Conservation (phyloP, 2,888 invertebrate species). For the Phyllotreta striolata region DNA sequence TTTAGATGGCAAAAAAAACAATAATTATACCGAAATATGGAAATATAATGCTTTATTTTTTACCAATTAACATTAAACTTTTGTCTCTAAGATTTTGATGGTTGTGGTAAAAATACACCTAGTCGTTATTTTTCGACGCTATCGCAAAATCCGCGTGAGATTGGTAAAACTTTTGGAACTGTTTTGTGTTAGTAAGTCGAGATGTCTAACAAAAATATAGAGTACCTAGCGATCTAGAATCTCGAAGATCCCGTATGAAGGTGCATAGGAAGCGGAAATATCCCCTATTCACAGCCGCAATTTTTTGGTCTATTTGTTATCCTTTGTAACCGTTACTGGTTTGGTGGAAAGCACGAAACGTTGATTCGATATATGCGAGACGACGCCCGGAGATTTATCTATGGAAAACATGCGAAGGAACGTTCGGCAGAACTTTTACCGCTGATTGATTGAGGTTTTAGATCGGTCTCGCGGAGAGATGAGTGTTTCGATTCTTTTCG, state of each 20-base stretch:
- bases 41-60: too few species aligned
- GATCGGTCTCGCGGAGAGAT: conserved; percentile 26
- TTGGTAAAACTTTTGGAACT: too few species aligned
- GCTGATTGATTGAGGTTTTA: conserved; percentile 34
- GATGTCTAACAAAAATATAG: too few species aligned
- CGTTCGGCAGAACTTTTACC: conserved; percentile 28
- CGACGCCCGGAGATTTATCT: conserved; percentile 32
- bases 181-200: too few species aligned
- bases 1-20: not conserved
- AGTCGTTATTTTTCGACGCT: too few species aligned
- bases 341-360: conserved; percentile 30
- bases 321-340: conserved; percentile 29
- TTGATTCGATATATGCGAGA: conserved; percentile 34
- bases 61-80: too few species aligned
- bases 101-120: too few species aligned
- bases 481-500: conserved; percentile 24
- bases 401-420: conserved; percentile 29
- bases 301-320: conserved; percentile 34
- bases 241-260: conserved; percentile 3
- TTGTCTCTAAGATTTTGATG: too few species aligned
- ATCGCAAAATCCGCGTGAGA: too few species aligned
- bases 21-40: too few species aligned
- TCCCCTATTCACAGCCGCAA: conserved; percentile 12
- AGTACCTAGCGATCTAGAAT: too few species aligned
- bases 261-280: conserved; percentile 10